Evolutionary conservation across 1,140 invertebrate species (phyloP), one percentile per base, ranked within the genome.

Genomic region (Babylonia areolata): DNA sequence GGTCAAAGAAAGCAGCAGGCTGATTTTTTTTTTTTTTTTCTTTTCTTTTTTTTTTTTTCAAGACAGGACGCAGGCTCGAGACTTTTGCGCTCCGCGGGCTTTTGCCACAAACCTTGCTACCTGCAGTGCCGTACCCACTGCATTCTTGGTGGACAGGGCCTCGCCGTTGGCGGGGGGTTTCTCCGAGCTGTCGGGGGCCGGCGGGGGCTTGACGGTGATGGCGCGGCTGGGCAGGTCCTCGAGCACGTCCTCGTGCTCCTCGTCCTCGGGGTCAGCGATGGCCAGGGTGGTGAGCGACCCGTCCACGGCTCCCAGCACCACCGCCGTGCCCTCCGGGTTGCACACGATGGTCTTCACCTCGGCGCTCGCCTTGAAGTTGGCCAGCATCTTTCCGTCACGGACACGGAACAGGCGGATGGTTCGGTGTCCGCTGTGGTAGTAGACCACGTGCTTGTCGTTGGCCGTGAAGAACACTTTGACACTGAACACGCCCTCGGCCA

Each of bases 401-500:
- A 97, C 97, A 91, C 98, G 97, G 93, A 99, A 99, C 12, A 99
- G 97, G 85, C 98, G 95, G 77, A 99, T 95, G 15, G 98, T 99
- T 95, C 98, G 97, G 88, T 97, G 96, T 15, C 97, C 97, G 89
- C 97, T 98, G 92, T 99, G 98, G 91, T 99, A 99, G 93, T 99
- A 99, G 3, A 99, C 95, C 9, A 99, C 98, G 91, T 99, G 99
- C 89, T 98, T 96, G 91, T 99, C 98, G 17, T 97, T 98, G 88
- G 97, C 96, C 64, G 98, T 99, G 93, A 99, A 99, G 94, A 97
- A 96, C 78, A 97, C 97, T 88, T 98, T 97, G 37, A 99, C 97
- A 23, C 97, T 98, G 93, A 99, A 99, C 0, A 99, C 98, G 3
- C 99, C 99, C 94, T 99, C 98, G 15, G 98, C 98, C 0, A 99